These are phyloP conservation scores for Ennomos quercinarius DNA, from an alignment of 2,888 invertebrate species.

Conservation along the genomic window DNA sequence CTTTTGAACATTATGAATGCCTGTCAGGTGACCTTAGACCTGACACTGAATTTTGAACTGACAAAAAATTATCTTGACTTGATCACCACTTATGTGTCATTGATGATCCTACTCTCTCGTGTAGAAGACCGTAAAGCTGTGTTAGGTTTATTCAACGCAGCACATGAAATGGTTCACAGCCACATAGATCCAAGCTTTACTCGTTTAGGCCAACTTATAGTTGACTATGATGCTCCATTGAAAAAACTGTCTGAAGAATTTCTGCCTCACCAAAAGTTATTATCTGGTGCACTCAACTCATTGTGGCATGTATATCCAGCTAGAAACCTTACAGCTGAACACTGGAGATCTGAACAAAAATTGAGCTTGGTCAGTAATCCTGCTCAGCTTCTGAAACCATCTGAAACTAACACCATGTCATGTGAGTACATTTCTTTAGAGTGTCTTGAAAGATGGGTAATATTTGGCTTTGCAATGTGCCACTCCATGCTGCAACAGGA, in stretches of 20 bases:
- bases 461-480: conserved; percentile 96
- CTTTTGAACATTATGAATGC: conserved; percentile 98
- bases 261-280: conserved; percentile 95
- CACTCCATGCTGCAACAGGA: conserved; percentile 95
- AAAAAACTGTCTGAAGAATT: conserved; percentile 99
- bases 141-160: conserved; percentile 98
- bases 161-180: conserved; percentile 97
- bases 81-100: conserved; percentile 95
- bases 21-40: conserved; percentile 97
- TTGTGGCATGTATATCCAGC: conserved; percentile 94
- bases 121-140: conserved; percentile 99
- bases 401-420: conserved; percentile 97
- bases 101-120: conserved; percentile 98
- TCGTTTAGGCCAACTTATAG: conserved; percentile 97
- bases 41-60: conserved; percentile 98
- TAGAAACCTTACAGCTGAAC: conserved; percentile 96
- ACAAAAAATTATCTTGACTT: conserved; percentile 98
- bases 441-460: conserved; percentile 98
- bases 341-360: conserved; percentile 97
- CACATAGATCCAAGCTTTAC: conserved; percentile 97
- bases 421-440: conserved; percentile 99
- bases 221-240: conserved; percentile 98
- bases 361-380: conserved; percentile 97
- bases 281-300: conserved; percentile 95
- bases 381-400: conserved; percentile 96